A percentile compares a stretch with the other conserved stretches of the same genome.
Evolutionary conservation across 2,888 invertebrate genomes (phyloP).

Genomic region (Mimas tiliae): DNA sequence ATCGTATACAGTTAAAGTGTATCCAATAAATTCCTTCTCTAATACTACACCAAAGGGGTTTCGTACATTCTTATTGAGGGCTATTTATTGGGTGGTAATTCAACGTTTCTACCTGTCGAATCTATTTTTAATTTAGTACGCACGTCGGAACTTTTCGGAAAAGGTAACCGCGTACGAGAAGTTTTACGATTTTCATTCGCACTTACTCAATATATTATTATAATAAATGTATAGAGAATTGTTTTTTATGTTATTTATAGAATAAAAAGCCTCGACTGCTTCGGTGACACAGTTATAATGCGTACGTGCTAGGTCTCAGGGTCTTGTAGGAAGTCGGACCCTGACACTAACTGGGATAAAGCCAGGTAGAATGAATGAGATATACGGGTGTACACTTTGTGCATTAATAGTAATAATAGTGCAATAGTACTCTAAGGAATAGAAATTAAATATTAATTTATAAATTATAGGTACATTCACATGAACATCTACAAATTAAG

Average conservation of each 20-base stretch:
- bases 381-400: not conserved
- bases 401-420: too few species aligned
- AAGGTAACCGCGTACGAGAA: not conserved
- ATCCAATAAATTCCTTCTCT: constrained; percentile 1
- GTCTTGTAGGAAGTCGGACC: too few species aligned
- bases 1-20: not conserved
- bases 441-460: too few species aligned
- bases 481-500: too few species aligned
- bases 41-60: not conserved
- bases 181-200: not conserved
- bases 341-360: too few species aligned
- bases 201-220: not conserved
- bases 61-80: constrained; percentile 4
- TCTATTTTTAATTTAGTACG: not conserved
- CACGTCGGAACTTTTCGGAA: not conserved
- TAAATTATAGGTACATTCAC: too few species aligned
- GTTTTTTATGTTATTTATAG: not conserved
- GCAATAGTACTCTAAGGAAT: too few species aligned
- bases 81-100: constrained; percentile 12
- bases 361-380: not conserved
- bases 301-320: too few species aligned
- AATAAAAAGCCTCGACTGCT: too few species aligned
- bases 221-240: not conserved
- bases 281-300: too few species aligned
- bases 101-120: not conserved